These are phyloP conservation scores for Tethya wilhelma DNA, from an alignment of 37 sponge, comb jelly and placozoan genomes.

Conservation along the genomic window DNA sequence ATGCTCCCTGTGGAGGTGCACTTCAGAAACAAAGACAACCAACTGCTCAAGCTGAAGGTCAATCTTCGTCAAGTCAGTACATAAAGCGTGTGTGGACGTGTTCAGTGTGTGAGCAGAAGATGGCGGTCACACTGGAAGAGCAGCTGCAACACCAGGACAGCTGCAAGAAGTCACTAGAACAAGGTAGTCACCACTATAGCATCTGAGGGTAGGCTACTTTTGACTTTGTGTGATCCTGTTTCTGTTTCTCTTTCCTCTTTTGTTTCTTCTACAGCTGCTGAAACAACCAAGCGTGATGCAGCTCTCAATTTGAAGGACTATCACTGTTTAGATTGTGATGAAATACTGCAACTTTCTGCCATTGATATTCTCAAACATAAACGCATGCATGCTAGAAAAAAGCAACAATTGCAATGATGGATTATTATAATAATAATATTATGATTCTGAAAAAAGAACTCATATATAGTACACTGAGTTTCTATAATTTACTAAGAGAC, in stretches of 20 bases:
- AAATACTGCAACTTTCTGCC: conserved; percentile 39
- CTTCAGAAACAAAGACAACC: conserved; percentile 96
- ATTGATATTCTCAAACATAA: conserved; percentile 79
- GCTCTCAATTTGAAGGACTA: conserved; percentile 32
- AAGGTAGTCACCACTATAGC: too few species aligned
- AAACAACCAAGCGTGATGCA: too few species aligned
- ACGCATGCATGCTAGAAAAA: conserved; percentile 42
- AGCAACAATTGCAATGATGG: too few species aligned
- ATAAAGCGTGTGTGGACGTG: conserved; percentile 67
- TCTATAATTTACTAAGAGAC: too few species aligned
- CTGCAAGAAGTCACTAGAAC: conserved; percentile 36
- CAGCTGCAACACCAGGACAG: conserved; percentile 71
- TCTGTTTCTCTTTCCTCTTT: too few species aligned
- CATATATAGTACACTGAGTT: too few species aligned
- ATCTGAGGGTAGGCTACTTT: too few species aligned
- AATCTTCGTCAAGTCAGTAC: conserved; percentile 26
- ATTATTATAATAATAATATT: too few species aligned
- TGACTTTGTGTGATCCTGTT: too few species aligned
- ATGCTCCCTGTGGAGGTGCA: conserved; percentile 87
- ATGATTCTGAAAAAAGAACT: too few species aligned
- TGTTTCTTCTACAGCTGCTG: too few species aligned
- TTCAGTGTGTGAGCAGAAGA: conserved; percentile 49
- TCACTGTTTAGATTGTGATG: conserved; percentile 47
- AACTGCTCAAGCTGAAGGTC: too few species aligned
- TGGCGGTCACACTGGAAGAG: conserved; percentile 68